A percentile compares a stretch with the other conserved stretches of the same genome.
These are phyloP conservation scores for Karalla daura DNA, from an alignment of 2,797 vertebrate species.

Conservation along the genomic window DNA sequence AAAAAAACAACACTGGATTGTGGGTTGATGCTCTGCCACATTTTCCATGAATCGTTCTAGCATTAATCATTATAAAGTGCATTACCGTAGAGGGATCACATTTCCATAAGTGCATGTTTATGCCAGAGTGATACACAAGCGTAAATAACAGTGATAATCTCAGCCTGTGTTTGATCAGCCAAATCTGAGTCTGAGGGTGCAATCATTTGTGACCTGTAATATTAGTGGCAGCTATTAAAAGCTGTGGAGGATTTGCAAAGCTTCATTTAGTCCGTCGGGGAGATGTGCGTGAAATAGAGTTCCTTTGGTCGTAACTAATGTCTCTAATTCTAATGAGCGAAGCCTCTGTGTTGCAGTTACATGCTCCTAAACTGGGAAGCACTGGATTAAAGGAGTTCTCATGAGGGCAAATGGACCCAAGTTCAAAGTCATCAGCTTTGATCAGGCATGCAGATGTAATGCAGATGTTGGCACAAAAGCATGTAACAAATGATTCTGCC, in stretches of 20 bases:
- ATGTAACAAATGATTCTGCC: constrained; percentile 38
- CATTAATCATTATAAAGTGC: constrained; percentile 82
- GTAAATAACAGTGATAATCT: constrained; percentile 83
- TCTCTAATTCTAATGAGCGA: constrained; percentile 76
- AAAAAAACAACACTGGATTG: constrained; percentile 34
- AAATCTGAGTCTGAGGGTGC: constrained; percentile 73
- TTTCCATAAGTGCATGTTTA: constrained; percentile 80
- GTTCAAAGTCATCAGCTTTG: constrained; percentile 67
- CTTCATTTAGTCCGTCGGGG: constrained; percentile 79
- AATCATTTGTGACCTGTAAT: constrained; percentile 80
- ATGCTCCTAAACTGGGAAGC: constrained; percentile 75
- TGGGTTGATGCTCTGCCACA: constrained; percentile 44
- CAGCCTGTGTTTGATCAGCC: constrained; percentile 80
- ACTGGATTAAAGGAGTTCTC: constrained; percentile 72
- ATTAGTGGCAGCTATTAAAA: constrained; percentile 83
- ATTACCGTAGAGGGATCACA: constrained; percentile 76
- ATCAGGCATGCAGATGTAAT: constrained; percentile 49
- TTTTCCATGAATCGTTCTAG: constrained; percentile 61
- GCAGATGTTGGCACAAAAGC: constrained; percentile 47
- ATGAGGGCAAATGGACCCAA: constrained; percentile 72
- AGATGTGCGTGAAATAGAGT: constrained; percentile 83
- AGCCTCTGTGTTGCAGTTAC: constrained; percentile 62
- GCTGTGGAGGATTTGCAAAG: constrained; percentile 79
- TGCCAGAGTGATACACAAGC: constrained; percentile 77
- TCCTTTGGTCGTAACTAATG: constrained; percentile 83